Percentiles rank a stretch among this genome's conserved stretches.
phyloP scores from a whole-genome alignment of 2,113 vertebrate species.

The Mesitornis unicolor region DNA sequence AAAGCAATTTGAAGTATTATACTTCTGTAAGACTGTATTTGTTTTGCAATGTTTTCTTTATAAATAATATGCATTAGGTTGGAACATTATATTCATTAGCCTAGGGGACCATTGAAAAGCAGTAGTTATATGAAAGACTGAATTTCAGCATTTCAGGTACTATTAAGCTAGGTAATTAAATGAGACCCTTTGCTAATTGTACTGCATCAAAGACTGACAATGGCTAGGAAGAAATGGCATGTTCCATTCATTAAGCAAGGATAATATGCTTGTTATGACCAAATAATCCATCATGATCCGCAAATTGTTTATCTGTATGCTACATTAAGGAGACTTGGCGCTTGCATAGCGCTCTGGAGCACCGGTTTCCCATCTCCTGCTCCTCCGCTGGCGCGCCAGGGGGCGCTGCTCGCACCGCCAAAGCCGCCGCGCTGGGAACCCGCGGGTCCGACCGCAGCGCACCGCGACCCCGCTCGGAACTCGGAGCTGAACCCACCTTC shows the following conservation, averaged over 20 bases:
- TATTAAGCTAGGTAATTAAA: slow-evolving; percentile 19
- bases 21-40: not conserved
- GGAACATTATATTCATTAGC: slow-evolving; percentile 35
- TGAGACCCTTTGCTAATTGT: slow-evolving; percentile 26
- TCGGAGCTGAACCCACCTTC: not conserved
- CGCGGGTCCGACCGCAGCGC: too few species aligned
- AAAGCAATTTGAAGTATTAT: slow-evolving; percentile 23
- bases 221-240: not conserved
- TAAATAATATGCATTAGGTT: slow-evolving; percentile 2
- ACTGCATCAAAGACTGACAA: not conserved
- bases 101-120: slow-evolving; percentile 21
- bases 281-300: not conserved
- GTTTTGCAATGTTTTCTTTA: slow-evolving; percentile 11
- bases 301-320: not conserved
- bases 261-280: not conserved
- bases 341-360: not conserved
- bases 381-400: not conserved
- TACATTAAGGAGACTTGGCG: not conserved
- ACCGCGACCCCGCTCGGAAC: too few species aligned
- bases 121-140: not conserved
- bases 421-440: not conserved
- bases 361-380: not conserved
- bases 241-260: not conserved
- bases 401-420: slow-evolving; percentile 40
- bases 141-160: slow-evolving; percentile 40